Evolutionary conservation across 2,113 vertebrate genomes (phyloP).

Genomic region (Hemicordylus capensis): DNA sequence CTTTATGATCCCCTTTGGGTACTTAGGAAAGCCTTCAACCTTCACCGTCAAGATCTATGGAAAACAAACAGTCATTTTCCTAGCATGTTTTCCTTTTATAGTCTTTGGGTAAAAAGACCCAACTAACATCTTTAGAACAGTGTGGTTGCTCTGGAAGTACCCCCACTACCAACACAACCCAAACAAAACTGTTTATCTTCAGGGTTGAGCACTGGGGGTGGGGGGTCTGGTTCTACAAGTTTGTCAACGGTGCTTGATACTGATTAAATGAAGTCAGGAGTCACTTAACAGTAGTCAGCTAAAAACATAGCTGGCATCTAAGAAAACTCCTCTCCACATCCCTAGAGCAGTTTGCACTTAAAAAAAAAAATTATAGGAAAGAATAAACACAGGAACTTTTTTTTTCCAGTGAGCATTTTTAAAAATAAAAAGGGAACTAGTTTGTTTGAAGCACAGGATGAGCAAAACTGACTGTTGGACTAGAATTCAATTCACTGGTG

Average conservation of each 20-base stretch:
- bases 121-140: neutral
- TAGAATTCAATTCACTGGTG: neutral
- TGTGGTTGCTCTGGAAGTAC: neutral
- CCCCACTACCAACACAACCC: no score
- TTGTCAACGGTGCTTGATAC: neutral
- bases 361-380: neutral
- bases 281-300: no score
- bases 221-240: no score
- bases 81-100: neutral
- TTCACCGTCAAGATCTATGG: constrained; percentile 82
- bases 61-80: constrained; percentile 26
- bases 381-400: neutral
- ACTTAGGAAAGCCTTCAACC: constrained; percentile 79
- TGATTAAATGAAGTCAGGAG: no score
- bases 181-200: neutral
- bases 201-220: no score
- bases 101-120: neutral
- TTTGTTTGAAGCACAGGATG: neutral
- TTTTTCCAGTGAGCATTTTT: neutral
- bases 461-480: no score
- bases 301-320: neutral
- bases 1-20: constrained; percentile 86
- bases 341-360: neutral
- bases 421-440: neutral
- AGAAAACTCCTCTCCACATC: neutral